Evolutionary conservation across 2,797 vertebrate species (phyloP), one percentile per base, ranked within the genome.

Genomic region (Schizothorax lantsangensis): DNA sequence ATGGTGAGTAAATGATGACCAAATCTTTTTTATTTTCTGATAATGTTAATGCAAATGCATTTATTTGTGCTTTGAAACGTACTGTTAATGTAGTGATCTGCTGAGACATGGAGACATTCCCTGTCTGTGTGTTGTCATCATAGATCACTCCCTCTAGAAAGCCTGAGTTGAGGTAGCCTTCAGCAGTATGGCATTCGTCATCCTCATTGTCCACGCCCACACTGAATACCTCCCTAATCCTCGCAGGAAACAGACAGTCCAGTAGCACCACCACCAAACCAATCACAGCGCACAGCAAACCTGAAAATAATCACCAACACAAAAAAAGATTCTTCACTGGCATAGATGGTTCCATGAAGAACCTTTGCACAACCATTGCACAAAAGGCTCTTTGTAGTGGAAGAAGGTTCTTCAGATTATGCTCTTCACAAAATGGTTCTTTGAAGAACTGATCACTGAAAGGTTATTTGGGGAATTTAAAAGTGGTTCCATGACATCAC

Each of bases 141-240:
- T 90, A 84, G n/a, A 89, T 92, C 40, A 92, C 91, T 84, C 89
- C 93, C 21, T 95, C 93, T 26, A 96, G 90, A 88, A 95, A 95
- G 86, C 90, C 88, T 9, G 93, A 80, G 83, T 96, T 96, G 71
- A 94, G 83, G 89, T 93, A 95, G 38, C 94, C 93, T 23, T 94
- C 91, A 17, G 71, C 88, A 6, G 89, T 87, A 71, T 49, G 86
- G 62, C 40, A 64, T 0, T 92, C 91, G 1, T 95, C 94, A 26
- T 92, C 95, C 33, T 92, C 93, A 47, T 89, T 89, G 64, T 96
- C 93, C 10, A 94, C 91, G 0, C 74, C 95, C 5, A 92, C 92
- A 12, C 96, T 96, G 88, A 99, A 97, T 66, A 96, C 95, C 26
- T 93, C 93, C 86, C 95, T 98, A 47, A 98, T 95, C 85, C 95